phyloP scores from a whole-genome alignment of 1,140 invertebrate species.

The Notospermus geniculatus region DNA sequence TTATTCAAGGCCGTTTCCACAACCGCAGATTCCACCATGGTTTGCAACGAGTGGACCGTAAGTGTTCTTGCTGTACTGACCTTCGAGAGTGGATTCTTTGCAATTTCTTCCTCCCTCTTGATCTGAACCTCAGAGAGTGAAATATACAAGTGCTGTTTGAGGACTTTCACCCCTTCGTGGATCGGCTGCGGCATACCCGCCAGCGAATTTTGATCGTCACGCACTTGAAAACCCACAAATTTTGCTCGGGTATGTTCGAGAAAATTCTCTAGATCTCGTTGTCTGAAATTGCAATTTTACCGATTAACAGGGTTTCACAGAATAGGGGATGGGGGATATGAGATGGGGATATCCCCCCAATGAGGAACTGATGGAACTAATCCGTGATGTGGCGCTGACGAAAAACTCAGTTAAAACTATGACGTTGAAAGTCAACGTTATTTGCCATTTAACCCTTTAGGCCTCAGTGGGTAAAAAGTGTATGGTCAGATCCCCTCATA shows the following conservation, averaged over 20 bases:
- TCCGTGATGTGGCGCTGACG: too few species aligned
- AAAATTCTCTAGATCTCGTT: constrained; percentile 70
- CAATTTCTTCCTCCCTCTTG: constrained; percentile 59
- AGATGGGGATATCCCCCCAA: too few species aligned
- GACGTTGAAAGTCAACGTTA: too few species aligned
- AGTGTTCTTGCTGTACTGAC: constrained; percentile 28
- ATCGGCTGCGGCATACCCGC: constrained; percentile 92
- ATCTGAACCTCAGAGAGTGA: constrained; percentile 61
- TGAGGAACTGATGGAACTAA: too few species aligned
- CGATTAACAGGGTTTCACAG: constrained; percentile 11
- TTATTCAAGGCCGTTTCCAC: too few species aligned
- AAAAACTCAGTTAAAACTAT: too few species aligned
- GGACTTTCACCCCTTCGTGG: constrained; percentile 87
- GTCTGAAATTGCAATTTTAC: constrained; percentile 31
- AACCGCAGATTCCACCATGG: too few species aligned
- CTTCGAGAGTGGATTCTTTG: constrained; percentile 58
- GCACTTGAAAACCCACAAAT: constrained; percentile 84
- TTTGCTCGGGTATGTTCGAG: constrained; percentile 87
- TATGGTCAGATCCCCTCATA: too few species aligned
- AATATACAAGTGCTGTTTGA: constrained; percentile 68
- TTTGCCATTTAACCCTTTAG: too few species aligned
- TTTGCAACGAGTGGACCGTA: too few species aligned
- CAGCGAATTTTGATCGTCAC: constrained; percentile 72
- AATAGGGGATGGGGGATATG: too few species aligned
- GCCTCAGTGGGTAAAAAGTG: too few species aligned